Base-by-base conservation (phyloP, 2,797 vertebrate species). In the Synanceia verrucosa region DNA sequence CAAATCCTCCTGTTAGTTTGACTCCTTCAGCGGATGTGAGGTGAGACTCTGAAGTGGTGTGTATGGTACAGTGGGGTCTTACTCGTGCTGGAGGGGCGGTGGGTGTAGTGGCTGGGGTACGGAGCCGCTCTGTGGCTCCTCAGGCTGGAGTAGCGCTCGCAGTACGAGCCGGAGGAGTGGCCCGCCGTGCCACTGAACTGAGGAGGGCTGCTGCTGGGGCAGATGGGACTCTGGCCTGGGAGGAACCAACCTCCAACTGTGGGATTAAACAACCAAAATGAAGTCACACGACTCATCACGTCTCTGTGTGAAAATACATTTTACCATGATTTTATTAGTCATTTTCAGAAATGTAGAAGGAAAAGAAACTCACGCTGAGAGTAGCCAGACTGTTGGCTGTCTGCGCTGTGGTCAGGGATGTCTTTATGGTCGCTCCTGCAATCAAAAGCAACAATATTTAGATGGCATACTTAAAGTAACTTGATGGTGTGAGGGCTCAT, bases 221-320 rank as follows among this genome's bases (percentile, higher is more conserved):
- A 95, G 71, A 95, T 94, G 11, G 94, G 91, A 55, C 79, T 88
- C 69, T 94, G 94, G 52, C 92, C 90, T 0, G 94, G 94, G 47
- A 95, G 86, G 83, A 95, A 95, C 95, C 95, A 95, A 36, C 95
- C 93, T 34, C 95, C 94, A 16, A 95, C 95, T 95, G 85, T 21
- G 55, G 47, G 24, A 31, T 11, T 0, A 52, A 51, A 60, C 4
- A n/a, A 41, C 7, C 39, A 41, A 16, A 3, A 3, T 16, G 2
- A 4, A 1, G 13, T 51, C 0, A 39, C 1, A 3, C 0, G 4
- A 18, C 16, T 44, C 1, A n/a, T 2, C 46, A 65, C 14, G 4
- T 24, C 8, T 31, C n/a, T n/a, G n/a, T 3, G 4, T 24, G 11
- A 28, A 31, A 31, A 19, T 3, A 10, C 11, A 23, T 9, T 9